Evolutionary conservation across 2,888 invertebrate genomes (phyloP).

Genomic region (Cataglyphis altisquamis): DNA sequence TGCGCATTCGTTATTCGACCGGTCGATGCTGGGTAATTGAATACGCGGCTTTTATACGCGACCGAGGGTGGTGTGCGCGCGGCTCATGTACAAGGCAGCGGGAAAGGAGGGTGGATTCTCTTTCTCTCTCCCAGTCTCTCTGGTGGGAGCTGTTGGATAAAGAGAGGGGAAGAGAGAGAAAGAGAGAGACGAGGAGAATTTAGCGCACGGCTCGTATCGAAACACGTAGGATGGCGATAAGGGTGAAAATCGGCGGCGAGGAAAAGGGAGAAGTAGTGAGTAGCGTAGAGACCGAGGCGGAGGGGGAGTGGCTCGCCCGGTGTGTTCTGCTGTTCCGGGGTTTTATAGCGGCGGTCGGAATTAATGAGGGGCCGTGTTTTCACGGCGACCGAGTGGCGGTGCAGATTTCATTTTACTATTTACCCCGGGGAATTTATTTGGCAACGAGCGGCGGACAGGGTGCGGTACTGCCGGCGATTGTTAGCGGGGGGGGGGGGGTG

Average conservation of each 20-base stretch:
- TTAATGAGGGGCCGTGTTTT: conserved; percentile 82
- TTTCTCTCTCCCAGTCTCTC: conserved; percentile 12
- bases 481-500: not conserved
- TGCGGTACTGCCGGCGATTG: conserved; percentile 55
- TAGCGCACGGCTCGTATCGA: conserved; percentile 72
- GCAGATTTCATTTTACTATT: conserved; percentile 82
- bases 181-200: conserved; percentile 18
- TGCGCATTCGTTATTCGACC: conserved; percentile 81
- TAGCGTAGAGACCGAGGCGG: conserved; percentile 10
- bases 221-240: conserved; percentile 42
- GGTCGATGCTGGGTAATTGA: conserved; percentile 82
- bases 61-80: conserved; percentile 68
- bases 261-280: conserved; percentile 14
- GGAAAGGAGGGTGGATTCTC: conserved; percentile 31
- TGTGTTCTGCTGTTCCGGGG: conserved; percentile 76
- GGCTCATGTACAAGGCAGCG: conserved; percentile 21
- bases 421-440: conserved; percentile 79
- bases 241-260: conserved; percentile 24
- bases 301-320: conserved; percentile 60
- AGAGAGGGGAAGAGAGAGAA: not conserved
- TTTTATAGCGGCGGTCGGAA: conserved; percentile 79
- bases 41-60: conserved; percentile 80
- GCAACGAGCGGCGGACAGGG: conserved; percentile 63
- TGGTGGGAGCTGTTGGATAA: conserved; percentile 27
- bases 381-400: conserved; percentile 77